Conservation (phyloP, 2,888 invertebrate genomes). For the Pachliopta kotzebuea region DNA sequence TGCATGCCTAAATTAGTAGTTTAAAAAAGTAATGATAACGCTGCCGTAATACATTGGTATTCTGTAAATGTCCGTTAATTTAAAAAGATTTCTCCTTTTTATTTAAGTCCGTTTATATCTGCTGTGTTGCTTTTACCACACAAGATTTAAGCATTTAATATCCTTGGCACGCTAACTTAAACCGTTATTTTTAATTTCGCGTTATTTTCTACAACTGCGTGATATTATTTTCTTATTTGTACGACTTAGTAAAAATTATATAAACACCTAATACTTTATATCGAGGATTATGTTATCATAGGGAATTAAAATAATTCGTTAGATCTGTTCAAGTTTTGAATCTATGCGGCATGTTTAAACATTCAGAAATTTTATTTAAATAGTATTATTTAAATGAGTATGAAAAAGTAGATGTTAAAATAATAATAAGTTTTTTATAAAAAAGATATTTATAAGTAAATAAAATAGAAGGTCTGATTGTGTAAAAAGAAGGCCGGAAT, state of each 20-base stretch:
- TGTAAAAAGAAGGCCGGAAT: not conserved
- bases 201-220: conserved; percentile 1
- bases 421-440: no score
- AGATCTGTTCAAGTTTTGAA: no score
- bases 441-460: no score
- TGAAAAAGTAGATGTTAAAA: no score
- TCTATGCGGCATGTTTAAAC: no score
- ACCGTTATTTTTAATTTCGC: conserved; percentile 1
- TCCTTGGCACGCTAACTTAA: not conserved
- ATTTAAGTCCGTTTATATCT: conserved; percentile 1
- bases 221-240: conserved; percentile 2
- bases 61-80: not conserved
- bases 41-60: not conserved
- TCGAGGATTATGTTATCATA: not conserved
- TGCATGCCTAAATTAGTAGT: not conserved
- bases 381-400: no score
- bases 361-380: no score
- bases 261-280: not conserved
- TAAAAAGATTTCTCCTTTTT: not conserved
- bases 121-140: not conserved
- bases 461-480: no score
- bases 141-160: conserved; percentile 2
- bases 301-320: not conserved
- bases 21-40: not conserved
- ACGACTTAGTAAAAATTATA: not conserved